These are phyloP conservation scores for Dryobotodes eremita DNA, from an alignment of 2,888 invertebrate genomes.

Conservation along the genomic window DNA sequence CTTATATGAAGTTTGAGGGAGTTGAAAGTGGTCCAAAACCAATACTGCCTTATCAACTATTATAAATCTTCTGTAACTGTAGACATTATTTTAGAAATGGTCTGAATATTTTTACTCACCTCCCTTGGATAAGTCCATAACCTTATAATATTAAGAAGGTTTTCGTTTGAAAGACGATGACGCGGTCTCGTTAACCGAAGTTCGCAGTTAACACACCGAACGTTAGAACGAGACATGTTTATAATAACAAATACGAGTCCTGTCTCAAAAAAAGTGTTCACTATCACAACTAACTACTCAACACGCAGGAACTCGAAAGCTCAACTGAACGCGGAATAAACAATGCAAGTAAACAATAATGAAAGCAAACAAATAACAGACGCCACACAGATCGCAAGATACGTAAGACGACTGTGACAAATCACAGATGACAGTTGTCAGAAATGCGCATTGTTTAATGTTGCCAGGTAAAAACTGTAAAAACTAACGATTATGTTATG, in stretches of 20 bases:
- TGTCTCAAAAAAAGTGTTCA: too few species aligned
- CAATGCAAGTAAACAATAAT: slow-evolving; percentile 30
- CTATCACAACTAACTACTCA: too few species aligned
- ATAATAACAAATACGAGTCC: slow-evolving; percentile 15
- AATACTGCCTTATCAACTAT: background rate
- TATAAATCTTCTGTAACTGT: background rate
- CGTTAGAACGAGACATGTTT: slow-evolving; percentile 22
- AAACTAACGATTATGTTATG: too few species aligned
- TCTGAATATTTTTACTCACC: slow-evolving; percentile 27
- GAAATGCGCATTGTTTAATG: too few species aligned
- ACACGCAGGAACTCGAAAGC: slow-evolving; percentile 5
- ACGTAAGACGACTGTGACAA: slow-evolving; percentile 9
- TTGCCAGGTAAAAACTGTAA: too few species aligned
- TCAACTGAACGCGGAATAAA: slow-evolving; percentile 33
- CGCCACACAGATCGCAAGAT: slow-evolving; percentile 9
- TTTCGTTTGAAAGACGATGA: slow-evolving; percentile 33
- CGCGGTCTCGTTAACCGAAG: slow-evolving; percentile 18
- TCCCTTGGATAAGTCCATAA: slow-evolving; percentile 28
- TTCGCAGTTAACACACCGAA: slow-evolving; percentile 26
- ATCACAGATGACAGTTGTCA: background rate
- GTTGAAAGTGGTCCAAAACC: background rate
- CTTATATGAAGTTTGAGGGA: background rate
- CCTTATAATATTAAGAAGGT: slow-evolving; percentile 25
- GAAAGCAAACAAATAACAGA: slow-evolving; percentile 21
- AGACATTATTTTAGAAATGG: background rate